Evolutionary conservation across 2,888 invertebrate species (phyloP).

Genomic region (Phyllotreta striolata): DNA sequence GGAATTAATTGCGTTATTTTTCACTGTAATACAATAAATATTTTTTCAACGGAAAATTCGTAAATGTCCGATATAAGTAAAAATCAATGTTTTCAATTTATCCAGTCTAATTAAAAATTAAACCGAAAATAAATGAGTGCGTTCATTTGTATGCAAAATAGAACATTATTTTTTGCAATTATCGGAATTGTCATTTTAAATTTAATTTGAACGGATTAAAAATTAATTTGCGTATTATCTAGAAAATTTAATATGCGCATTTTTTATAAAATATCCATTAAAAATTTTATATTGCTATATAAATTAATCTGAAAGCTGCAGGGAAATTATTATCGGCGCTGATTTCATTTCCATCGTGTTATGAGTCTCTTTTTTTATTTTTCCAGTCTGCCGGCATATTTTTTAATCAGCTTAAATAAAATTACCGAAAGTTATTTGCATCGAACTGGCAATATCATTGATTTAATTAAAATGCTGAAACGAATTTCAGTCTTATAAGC

Average conservation of each 20-base stretch:
- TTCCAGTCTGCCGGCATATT: slow-evolving; percentile 18
- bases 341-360: slow-evolving; percentile 26
- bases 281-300: slow-evolving; percentile 31
- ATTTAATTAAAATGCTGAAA: slow-evolving; percentile 13
- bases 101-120: slow-evolving; percentile 28
- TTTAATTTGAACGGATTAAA: slow-evolving; percentile 34
- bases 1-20: neutral
- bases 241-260: slow-evolving; percentile 33
- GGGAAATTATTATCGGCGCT: slow-evolving; percentile 24
- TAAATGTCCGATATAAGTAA: slow-evolving; percentile 9
- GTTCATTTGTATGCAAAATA: slow-evolving; percentile 31
- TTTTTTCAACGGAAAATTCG: slow-evolving; percentile 10
- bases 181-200: slow-evolving; percentile 35
- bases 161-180: slow-evolving; percentile 32
- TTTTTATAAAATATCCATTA: slow-evolving; percentile 32
- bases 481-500: no score
- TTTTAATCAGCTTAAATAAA: slow-evolving; percentile 22
- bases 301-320: slow-evolving; percentile 28
- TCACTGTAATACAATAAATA: neutral
- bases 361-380: slow-evolving; percentile 16
- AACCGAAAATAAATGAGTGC: slow-evolving; percentile 30
- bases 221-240: slow-evolving; percentile 34
- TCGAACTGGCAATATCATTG: neutral
- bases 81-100: slow-evolving; percentile 32
- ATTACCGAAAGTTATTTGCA: slow-evolving; percentile 10